Percentiles rank a stretch among this genome's conserved stretches.
These are phyloP conservation scores for Psittacula cyanocephala DNA, from an alignment of 2,113 vertebrate genomes.

Conservation along the genomic window DNA sequence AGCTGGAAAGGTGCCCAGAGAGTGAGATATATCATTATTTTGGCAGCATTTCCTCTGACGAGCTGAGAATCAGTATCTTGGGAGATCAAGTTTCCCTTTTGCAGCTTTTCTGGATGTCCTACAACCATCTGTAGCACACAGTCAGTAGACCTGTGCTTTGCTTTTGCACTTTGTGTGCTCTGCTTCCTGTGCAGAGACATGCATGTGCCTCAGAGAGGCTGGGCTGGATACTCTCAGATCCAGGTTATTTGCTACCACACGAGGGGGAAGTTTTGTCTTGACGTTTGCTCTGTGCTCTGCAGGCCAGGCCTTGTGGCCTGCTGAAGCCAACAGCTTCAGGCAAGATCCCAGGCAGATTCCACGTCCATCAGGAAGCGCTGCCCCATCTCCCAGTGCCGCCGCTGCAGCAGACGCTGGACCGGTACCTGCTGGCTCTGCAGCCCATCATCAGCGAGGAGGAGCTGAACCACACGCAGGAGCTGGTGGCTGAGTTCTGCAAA, in stretches of 20 bases:
- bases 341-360: conserved; percentile 80
- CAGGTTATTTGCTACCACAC: background rate
- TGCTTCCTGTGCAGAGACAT: background rate
- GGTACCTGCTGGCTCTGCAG: conserved; percentile 84
- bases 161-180: accelerated
- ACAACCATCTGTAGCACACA: background rate
- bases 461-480: conserved; percentile 78
- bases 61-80: background rate
- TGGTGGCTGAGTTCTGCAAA: conserved; percentile 84
- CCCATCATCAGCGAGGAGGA: conserved; percentile 88
- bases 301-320: conserved; percentile 80
- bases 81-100: background rate
- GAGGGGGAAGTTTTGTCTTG: background rate
- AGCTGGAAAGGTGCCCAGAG: background rate
- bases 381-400: conserved; percentile 87
- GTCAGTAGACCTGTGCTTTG: background rate
- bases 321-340: conserved; percentile 81
- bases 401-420: conserved; percentile 88
- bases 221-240: background rate
- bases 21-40: background rate
- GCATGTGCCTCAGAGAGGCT: background rate
- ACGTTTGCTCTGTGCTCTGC: conserved; percentile 53
- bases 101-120: background rate
- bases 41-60: background rate
- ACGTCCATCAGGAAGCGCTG: conserved; percentile 86